These are phyloP conservation scores for Dipus sagitta DNA, from an alignment of 2,797 vertebrate genomes.

Conservation along the genomic window DNA sequence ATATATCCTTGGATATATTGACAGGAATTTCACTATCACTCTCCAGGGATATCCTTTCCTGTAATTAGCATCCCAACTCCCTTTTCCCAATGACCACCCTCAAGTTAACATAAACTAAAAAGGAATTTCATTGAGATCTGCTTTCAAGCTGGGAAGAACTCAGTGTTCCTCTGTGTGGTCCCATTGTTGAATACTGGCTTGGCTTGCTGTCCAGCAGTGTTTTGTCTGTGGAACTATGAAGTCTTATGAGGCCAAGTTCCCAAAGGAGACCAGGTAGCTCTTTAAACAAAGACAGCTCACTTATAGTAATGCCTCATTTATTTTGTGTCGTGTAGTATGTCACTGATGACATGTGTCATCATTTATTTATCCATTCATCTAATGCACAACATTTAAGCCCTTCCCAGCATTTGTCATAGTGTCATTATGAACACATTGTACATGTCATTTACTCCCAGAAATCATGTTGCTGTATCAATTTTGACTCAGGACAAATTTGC, in stretches of 20 bases:
- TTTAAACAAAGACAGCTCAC: background rate
- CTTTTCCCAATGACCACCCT: background rate
- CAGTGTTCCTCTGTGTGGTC: background rate
- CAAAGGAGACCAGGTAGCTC: background rate
- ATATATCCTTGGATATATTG: background rate
- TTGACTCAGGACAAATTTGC: background rate
- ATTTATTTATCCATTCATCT: slow-evolving; percentile 9
- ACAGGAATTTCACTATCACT: background rate
- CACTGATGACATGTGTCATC: background rate
- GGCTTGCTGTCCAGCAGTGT: background rate
- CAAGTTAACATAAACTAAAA: background rate
- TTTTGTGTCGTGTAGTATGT: background rate
- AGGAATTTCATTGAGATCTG: background rate
- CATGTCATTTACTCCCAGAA: background rate
- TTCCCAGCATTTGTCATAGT: background rate
- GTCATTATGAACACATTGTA: background rate
- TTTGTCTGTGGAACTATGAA: background rate
- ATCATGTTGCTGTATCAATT: background rate
- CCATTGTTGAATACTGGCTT: background rate
- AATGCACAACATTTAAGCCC: background rate
- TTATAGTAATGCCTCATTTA: background rate
- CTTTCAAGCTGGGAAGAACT: background rate
- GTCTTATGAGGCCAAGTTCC: background rate
- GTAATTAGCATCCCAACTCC: background rate
- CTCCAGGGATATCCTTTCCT: background rate